These are phyloP conservation scores for Arenaria interpres DNA, from an alignment of 2,113 vertebrate species.

Conservation along the genomic window DNA sequence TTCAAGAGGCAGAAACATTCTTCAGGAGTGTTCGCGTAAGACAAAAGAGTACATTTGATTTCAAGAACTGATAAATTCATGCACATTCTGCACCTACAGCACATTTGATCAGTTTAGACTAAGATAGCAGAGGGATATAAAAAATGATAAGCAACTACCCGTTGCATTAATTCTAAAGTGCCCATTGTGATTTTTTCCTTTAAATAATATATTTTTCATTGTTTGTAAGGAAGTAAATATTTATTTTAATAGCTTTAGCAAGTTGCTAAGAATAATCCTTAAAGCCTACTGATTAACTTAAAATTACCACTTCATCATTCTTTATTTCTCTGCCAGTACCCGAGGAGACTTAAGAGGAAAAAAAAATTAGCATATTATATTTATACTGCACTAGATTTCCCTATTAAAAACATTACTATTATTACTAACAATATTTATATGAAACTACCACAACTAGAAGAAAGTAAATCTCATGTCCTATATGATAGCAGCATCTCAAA, in stretches of 20 bases:
- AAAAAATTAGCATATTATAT: neutral
- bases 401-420: neutral
- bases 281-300: neutral
- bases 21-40: neutral
- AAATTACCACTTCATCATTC: neutral
- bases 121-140: neutral
- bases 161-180: neutral
- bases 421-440: neutral
- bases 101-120: neutral
- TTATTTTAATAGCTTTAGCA: neutral
- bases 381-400: neutral
- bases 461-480: neutral
- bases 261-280: neutral
- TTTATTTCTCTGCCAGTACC: neutral
- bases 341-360: neutral
- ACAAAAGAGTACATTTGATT: neutral
- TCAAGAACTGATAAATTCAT: neutral
- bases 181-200: accelerated
- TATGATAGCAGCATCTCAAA: neutral
- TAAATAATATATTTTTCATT: neutral
- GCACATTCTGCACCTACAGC: neutral
- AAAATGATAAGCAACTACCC: neutral
- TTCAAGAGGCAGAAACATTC: neutral
- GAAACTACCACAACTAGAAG: neutral
- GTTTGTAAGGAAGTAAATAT: neutral